These are phyloP conservation scores for Oligia fasciuncula DNA, from an alignment of 2,888 invertebrate species.

Conservation along the genomic window DNA sequence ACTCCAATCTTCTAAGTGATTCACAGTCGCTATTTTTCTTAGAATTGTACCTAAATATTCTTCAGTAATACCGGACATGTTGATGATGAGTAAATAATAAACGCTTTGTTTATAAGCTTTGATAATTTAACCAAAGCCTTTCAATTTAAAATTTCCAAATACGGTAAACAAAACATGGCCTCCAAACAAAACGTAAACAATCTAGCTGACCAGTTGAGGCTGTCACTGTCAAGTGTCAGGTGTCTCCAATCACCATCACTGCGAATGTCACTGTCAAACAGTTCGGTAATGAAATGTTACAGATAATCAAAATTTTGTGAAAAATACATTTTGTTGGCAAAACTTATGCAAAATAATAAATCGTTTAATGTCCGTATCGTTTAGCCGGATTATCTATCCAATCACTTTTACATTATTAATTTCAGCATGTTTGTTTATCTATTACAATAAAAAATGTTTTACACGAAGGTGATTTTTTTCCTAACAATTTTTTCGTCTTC, in stretches of 20 bases:
- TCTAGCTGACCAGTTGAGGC: neutral
- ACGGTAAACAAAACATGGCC: neutral
- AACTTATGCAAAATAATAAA: neutral
- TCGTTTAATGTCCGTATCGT: neutral
- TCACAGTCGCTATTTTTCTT: conserved; percentile 58
- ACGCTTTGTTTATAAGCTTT: conserved; percentile 27
- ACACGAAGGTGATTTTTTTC: neutral
- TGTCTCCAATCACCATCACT: neutral
- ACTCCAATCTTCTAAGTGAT: conserved; percentile 68
- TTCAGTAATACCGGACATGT: conserved; percentile 67
- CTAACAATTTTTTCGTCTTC: neutral
- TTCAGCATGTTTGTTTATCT: neutral
- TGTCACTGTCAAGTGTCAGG: neutral
- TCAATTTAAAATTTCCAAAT: conserved; percentile 1
- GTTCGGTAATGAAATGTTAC: neutral
- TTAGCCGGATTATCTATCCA: neutral
- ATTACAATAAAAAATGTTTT: neutral
- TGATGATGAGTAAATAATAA: conserved; percentile 26
- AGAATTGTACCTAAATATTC: conserved; percentile 66
- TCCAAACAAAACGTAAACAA: conserved; percentile 21
- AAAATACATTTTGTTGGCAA: neutral
- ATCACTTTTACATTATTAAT: neutral
- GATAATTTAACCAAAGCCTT: conserved; percentile 19
- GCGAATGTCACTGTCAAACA: conserved; percentile 17
- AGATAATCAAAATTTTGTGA: neutral